Conservation (phyloP, 2,888 invertebrate species). For the Polyommatus iphigenia region DNA sequence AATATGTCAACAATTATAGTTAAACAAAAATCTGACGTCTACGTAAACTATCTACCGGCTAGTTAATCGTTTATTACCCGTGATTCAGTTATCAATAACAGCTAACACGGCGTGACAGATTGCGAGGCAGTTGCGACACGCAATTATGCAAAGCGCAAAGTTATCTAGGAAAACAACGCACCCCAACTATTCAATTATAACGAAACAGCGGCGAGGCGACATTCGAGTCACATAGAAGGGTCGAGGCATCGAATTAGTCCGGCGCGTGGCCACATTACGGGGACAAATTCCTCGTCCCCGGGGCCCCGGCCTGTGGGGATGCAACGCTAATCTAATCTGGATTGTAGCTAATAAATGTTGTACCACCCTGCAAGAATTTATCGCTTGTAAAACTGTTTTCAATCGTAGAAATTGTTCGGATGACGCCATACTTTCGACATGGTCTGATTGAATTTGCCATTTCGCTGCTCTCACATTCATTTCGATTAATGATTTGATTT, state of each 20-base stretch:
- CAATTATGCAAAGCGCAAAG: constrained; percentile 78
- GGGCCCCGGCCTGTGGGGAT: constrained; percentile 63
- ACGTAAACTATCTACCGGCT: background rate
- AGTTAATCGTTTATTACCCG: constrained; percentile 13
- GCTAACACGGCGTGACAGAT: constrained; percentile 66
- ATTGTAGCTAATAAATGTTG: constrained; percentile 80
- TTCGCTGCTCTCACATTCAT: constrained; percentile 56
- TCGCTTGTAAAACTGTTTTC: constrained; percentile 80
- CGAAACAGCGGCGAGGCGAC: constrained; percentile 67
- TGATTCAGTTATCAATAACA: constrained; percentile 15
- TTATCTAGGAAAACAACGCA: constrained; percentile 75
- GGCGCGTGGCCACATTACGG: constrained; percentile 79
- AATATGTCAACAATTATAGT: background rate
- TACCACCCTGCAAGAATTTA: constrained; percentile 73
- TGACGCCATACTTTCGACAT: constrained; percentile 61
- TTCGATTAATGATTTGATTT: constrained; percentile 36
- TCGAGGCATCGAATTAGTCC: constrained; percentile 74
- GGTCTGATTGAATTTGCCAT: constrained; percentile 74
- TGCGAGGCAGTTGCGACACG: constrained; percentile 68
- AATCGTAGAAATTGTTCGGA: constrained; percentile 73
- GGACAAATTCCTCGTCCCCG: constrained; percentile 73
- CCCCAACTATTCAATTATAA: constrained; percentile 80
- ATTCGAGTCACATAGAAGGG: constrained; percentile 73
- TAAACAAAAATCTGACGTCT: background rate
- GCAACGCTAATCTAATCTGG: constrained; percentile 79